Conservation (phyloP, 2,888 invertebrate species). For the Diarsia dahlii region DNA sequence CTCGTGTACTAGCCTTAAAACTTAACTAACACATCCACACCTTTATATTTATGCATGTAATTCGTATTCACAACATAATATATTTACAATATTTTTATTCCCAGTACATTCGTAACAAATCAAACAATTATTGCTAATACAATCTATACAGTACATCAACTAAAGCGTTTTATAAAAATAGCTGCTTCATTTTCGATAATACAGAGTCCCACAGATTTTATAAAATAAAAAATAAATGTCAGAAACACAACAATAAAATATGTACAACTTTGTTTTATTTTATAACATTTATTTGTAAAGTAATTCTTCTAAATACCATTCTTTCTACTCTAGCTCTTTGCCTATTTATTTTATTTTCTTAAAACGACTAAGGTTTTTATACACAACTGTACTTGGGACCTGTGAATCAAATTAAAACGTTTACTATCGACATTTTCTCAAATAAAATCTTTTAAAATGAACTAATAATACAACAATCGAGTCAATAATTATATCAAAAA, state of each 20-base stretch:
- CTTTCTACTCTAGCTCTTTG: constrained; percentile 5
- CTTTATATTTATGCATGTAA: constrained; percentile 53
- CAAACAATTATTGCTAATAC: constrained; percentile 59
- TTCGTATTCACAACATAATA: constrained; percentile 31
- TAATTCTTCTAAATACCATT: constrained; percentile 21
- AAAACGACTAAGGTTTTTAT: constrained; percentile 27
- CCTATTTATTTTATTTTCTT: constrained; percentile 18
- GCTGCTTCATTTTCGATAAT: constrained; percentile 58
- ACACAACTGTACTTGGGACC: constrained; percentile 60
- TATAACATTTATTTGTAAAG: constrained; percentile 13
- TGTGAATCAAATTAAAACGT: constrained; percentile 24
- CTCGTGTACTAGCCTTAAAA: constrained; percentile 4
- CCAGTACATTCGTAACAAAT: constrained; percentile 39
- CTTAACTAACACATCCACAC: constrained; percentile 5
- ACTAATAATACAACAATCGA: constrained; percentile 25
- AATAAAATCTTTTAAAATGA: constrained; percentile 8
- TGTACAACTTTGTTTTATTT: constrained; percentile 44
- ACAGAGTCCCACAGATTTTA: constrained; percentile 48
- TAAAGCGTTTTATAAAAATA: constrained; percentile 61
- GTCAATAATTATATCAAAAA: constrained; percentile 11
- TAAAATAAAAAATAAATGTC: constrained; percentile 41
- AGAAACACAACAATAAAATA: constrained; percentile 58
- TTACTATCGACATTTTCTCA: neutral
- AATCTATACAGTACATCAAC: constrained; percentile 56
- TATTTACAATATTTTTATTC: constrained; percentile 50